phyloP scores from a whole-genome alignment of 2,797 vertebrate genomes.

The Gouania willdenowi region DNA sequence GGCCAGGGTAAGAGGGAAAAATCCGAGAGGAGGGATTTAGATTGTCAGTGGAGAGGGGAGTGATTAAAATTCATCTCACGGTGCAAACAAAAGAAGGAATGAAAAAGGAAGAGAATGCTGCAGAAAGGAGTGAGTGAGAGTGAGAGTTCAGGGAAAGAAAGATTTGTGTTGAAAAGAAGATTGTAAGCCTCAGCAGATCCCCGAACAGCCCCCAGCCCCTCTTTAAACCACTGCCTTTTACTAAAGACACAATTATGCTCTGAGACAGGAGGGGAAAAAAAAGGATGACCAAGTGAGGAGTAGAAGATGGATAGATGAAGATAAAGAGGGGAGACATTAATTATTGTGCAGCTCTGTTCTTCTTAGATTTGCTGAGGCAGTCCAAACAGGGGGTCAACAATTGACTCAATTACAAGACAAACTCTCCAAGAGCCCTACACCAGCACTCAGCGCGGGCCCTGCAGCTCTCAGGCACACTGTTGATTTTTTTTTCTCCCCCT shows the following conservation, averaged over 20 bases:
- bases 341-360: conserved; percentile 69
- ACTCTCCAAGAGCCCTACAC: conserved; percentile 69
- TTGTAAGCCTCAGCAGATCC: conserved; percentile 70
- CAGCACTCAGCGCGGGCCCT: conserved; percentile 50
- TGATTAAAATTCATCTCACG: conserved; percentile 84
- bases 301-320: conserved; percentile 49
- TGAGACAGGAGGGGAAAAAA: conserved; percentile 58
- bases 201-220: conserved; percentile 35
- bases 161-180: conserved; percentile 73
- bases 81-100: conserved; percentile 77
- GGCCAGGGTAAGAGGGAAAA: conserved; percentile 6
- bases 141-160: conserved; percentile 40
- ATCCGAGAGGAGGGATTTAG: conserved; percentile 18
- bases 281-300: conserved; percentile 34
- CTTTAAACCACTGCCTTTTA: conserved; percentile 74
- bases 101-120: conserved; percentile 66
- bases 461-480: conserved; percentile 57
- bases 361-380: conserved; percentile 55
- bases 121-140: conserved; percentile 54
- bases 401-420: conserved; percentile 81
- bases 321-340: conserved; percentile 55
- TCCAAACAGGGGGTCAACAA: conserved; percentile 75
- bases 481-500: conserved; percentile 40
- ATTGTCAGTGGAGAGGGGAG: conserved; percentile 53
- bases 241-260: conserved; percentile 67